phyloP scores from a whole-genome alignment of 1,140 invertebrate species.

The Anoplolepis gracilipes region DNA sequence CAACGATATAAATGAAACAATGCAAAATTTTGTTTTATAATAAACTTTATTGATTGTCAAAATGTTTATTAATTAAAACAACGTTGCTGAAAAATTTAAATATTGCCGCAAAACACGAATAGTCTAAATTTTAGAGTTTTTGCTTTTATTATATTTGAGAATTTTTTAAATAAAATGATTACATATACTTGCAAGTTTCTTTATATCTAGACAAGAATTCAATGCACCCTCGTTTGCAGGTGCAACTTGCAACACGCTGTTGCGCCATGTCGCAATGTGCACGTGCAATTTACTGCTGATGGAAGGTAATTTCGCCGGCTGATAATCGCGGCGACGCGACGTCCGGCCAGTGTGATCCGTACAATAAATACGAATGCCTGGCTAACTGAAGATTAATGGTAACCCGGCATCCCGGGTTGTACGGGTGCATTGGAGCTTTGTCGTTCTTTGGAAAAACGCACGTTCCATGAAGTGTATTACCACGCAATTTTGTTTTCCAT shows the following conservation, averaged over 20 bases:
- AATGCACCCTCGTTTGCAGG: neutral
- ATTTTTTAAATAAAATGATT: neutral
- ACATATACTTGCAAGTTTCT: slow-evolving; percentile 6
- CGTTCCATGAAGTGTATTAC: slow-evolving; percentile 29
- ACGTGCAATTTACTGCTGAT: slow-evolving; percentile 74
- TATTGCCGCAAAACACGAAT: neutral
- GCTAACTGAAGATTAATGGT: slow-evolving; percentile 67
- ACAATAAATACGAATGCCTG: slow-evolving; percentile 74
- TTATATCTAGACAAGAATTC: neutral
- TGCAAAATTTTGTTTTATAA: neutral
- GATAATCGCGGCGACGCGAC: slow-evolving; percentile 71
- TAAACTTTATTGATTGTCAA: neutral
- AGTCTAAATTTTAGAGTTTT: neutral
- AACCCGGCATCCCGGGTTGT: neutral
- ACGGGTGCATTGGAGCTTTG: slow-evolving; percentile 38
- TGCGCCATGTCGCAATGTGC: slow-evolving; percentile 49
- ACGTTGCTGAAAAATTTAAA: neutral
- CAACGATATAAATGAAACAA: neutral
- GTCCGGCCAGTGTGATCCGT: slow-evolving; percentile 69
- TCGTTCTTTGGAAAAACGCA: slow-evolving; percentile 7
- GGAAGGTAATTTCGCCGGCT: slow-evolving; percentile 70
- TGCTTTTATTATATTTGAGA: neutral
- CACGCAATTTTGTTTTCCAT: slow-evolving; percentile 19
- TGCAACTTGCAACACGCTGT: slow-evolving; percentile 63
- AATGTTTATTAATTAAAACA: neutral